These are phyloP conservation scores for Xylocopa sonorina DNA, from an alignment of 1,140 invertebrate species.

Conservation along the genomic window DNA sequence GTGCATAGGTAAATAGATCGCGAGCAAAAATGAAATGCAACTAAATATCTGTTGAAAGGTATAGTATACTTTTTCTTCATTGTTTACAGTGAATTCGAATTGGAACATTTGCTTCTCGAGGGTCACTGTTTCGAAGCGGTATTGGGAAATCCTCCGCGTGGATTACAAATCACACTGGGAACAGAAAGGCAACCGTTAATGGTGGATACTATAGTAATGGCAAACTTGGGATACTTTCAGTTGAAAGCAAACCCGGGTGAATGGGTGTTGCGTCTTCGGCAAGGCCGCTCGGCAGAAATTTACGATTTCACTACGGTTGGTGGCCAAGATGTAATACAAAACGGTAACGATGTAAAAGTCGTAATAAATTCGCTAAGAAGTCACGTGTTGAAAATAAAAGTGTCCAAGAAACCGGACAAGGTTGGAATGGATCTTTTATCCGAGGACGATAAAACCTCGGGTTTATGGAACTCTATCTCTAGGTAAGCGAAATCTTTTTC, in stretches of 20 bases:
- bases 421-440: conserved; percentile 91
- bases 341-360: conserved; percentile 89
- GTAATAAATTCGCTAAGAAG: conserved; percentile 94
- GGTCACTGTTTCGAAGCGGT: conserved; percentile 97
- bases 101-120: conserved; percentile 90
- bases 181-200: conserved; percentile 88
- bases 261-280: conserved; percentile 93
- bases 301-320: conserved; percentile 90
- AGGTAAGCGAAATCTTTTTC: conserved; percentile 83
- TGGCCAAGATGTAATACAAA: conserved; percentile 82
- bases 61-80: not conserved
- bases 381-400: conserved; percentile 94
- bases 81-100: conserved; percentile 87
- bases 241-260: conserved; percentile 98
- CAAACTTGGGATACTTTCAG: conserved; percentile 99
- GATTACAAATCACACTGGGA: conserved; percentile 97
- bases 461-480: conserved; percentile 97
- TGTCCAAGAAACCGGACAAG: conserved; percentile 95
- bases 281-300: conserved; percentile 96
- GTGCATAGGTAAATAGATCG: conserved; percentile 84
- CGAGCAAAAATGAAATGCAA: not conserved
- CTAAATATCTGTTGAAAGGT: not conserved
- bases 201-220: conserved; percentile 99
- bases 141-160: conserved; percentile 96
- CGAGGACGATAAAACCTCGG: conserved; percentile 88